Percentiles rank a stretch among this genome's conserved stretches.
These are phyloP conservation scores for Callitettix versicolor DNA, from an alignment of 1,140 invertebrate genomes.

Conservation along the genomic window DNA sequence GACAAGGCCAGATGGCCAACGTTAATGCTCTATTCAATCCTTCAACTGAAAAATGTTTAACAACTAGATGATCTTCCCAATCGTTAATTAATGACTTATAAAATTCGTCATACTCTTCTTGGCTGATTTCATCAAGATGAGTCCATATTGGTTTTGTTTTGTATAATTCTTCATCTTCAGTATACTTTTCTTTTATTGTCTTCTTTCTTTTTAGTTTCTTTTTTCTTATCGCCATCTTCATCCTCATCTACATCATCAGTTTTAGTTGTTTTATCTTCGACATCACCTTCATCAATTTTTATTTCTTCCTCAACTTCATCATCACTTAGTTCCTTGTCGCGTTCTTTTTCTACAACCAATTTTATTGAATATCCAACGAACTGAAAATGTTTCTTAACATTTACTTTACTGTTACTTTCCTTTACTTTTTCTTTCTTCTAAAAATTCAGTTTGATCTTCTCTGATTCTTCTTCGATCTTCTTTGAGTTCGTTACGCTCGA, in stretches of 20 bases:
- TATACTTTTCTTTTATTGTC: slow-evolving; percentile 95
- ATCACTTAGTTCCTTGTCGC: slow-evolving; percentile 89
- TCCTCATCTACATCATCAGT: slow-evolving; percentile 89
- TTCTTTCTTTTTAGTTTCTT: slow-evolving; percentile 87
- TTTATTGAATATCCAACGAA: slow-evolving; percentile 99
- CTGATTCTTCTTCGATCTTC: no score
- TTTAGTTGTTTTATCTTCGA: slow-evolving; percentile 74
- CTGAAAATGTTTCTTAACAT: slow-evolving; percentile 97
- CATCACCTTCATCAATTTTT: slow-evolving; percentile 43
- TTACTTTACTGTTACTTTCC: no score
- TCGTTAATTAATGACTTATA: slow-evolving; percentile 98
- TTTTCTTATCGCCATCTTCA: slow-evolving; percentile 65
- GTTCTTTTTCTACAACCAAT: slow-evolving; percentile 83
- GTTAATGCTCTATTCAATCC: slow-evolving; percentile 91
- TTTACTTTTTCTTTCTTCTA: slow-evolving; percentile 88
- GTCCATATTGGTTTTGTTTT: slow-evolving; percentile 99
- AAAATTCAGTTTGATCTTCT: slow-evolving; percentile 67
- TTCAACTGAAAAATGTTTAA: slow-evolving; percentile 98
- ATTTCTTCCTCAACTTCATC: slow-evolving; percentile 66
- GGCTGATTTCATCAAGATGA: slow-evolving; percentile 93
- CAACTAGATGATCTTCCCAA: slow-evolving; percentile 97
- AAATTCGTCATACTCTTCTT: slow-evolving; percentile 98
- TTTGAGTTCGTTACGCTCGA: no score
- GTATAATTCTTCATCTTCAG: slow-evolving; percentile 96
- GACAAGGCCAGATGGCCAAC: slow-evolving; percentile 95